Evolutionary conservation across 2,888 invertebrate genomes (phyloP).

Genomic region (Dynastes hyllus): DNA sequence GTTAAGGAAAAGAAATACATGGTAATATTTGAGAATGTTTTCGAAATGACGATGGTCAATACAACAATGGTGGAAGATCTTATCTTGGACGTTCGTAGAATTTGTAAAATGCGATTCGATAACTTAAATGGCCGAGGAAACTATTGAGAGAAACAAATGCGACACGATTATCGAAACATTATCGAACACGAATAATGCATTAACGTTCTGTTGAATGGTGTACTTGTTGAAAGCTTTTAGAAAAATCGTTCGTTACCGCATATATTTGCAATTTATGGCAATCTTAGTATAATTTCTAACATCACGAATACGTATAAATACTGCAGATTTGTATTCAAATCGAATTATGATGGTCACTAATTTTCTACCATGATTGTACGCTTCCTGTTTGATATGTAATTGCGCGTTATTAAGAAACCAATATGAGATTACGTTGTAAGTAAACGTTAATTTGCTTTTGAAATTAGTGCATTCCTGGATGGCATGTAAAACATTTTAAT

Average conservation of each 20-base stretch:
- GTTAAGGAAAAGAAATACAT: too few relatives aligned
- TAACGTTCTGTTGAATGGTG: neutral
- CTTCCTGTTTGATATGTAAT: too few relatives aligned
- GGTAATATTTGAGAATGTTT: slow-evolving; percentile 15
- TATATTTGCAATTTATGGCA: slow-evolving; percentile 7
- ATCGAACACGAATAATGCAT: slow-evolving; percentile 42
- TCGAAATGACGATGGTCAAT: neutral
- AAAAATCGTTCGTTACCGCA: neutral
- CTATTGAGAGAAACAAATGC: slow-evolving; percentile 16
- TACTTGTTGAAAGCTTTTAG: slow-evolving; percentile 9
- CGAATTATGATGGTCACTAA: too few relatives aligned
- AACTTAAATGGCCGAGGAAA: slow-evolving; percentile 19
- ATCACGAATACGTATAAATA: neutral
- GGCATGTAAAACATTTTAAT: neutral
- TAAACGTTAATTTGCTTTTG: slow-evolving; percentile 8
- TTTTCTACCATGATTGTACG: too few relatives aligned
- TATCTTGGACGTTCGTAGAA: slow-evolving; percentile 27
- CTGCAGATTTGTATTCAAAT: neutral
- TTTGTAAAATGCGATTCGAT: slow-evolving; percentile 3
- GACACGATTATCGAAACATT: slow-evolving; percentile 17
- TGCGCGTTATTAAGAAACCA: neutral
- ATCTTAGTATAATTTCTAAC: neutral
- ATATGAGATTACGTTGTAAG: neutral
- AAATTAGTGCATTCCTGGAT: slow-evolving; percentile 7
- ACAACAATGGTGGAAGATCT: slow-evolving; percentile 16